Conservation (phyloP, 2,113 vertebrate genomes). For the Macquaria ambigua region DNA sequence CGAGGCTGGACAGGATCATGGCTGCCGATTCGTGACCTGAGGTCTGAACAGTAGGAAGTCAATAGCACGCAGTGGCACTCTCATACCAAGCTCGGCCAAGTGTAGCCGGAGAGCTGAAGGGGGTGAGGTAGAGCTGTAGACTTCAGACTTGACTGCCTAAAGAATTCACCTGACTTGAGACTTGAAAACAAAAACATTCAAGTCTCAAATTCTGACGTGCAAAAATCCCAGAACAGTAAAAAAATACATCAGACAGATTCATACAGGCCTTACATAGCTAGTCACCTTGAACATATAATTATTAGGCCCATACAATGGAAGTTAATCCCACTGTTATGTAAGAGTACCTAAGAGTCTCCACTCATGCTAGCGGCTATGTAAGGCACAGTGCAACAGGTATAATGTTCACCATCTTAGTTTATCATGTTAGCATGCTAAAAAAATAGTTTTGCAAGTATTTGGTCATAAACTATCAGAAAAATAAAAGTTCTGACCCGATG, state of each 20-base stretch:
- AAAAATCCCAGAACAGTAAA: neutral
- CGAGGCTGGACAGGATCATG: slow-evolving; percentile 35
- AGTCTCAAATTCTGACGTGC: neutral
- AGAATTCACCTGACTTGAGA: slow-evolving; percentile 1
- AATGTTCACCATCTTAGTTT: too few relatives aligned
- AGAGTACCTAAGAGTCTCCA: too few relatives aligned
- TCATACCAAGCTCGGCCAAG: slow-evolving; percentile 7
- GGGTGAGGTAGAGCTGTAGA: neutral
- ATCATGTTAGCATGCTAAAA: too few relatives aligned
- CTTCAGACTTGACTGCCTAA: neutral
- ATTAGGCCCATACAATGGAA: too few relatives aligned
- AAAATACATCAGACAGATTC: neutral
- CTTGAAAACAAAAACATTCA: neutral
- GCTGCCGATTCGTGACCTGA: slow-evolving; percentile 40
- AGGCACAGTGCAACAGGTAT: too few relatives aligned
- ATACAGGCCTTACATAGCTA: neutral
- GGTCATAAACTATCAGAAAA: too few relatives aligned
- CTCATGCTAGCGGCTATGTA: too few relatives aligned
- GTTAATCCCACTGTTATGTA: too few relatives aligned
- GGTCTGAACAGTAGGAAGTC: slow-evolving; percentile 39
- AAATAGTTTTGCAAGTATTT: too few relatives aligned
- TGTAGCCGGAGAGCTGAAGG: neutral
- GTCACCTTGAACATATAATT: too few relatives aligned
- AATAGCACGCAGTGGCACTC: slow-evolving; percentile 24
- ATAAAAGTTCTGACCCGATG: too few relatives aligned